Conservation (phyloP, 2,888 invertebrate genomes). For the Hemicrepidius hirtus region DNA sequence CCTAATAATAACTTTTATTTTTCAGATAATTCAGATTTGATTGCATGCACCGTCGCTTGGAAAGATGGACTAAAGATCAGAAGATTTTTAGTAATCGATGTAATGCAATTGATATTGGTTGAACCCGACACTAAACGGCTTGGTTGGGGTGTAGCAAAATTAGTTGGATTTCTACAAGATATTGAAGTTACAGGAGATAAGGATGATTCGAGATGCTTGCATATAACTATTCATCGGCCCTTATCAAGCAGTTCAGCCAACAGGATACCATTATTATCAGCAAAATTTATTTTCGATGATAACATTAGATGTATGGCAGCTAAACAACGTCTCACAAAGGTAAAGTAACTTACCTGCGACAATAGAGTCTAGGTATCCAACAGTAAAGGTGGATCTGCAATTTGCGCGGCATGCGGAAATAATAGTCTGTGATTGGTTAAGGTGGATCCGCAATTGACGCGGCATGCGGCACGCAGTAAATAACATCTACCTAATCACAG, state of each 20-base stretch:
- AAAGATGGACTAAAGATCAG: conserved; percentile 93
- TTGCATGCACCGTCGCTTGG: conserved; percentile 94
- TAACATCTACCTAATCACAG: no score
- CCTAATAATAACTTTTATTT: conserved; percentile 59
- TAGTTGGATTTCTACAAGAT: conserved; percentile 96
- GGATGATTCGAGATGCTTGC: conserved; percentile 95
- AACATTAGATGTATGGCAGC: conserved; percentile 99
- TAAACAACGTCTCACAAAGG: conserved; percentile 90
- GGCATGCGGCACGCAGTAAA: no score
- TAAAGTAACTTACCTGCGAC: no score
- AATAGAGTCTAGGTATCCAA: no score
- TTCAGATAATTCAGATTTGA: conserved; percentile 97
- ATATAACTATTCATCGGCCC: conserved; percentile 93
- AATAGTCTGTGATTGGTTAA: no score
- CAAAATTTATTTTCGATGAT: conserved; percentile 98
- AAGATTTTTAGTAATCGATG: conserved; percentile 96
- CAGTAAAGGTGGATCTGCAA: no score
- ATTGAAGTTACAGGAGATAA: conserved; percentile 97
- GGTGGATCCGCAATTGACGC: no score
- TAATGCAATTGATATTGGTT: conserved; percentile 95
- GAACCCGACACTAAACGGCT: conserved; percentile 96
- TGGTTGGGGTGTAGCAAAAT: conserved; percentile 98
- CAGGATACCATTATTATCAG: conserved; percentile 86
- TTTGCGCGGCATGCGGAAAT: no score
- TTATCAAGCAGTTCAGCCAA: conserved; percentile 70